These are phyloP conservation scores for Mustela nigripes DNA, from an alignment of 2,113 vertebrate genomes.

Conservation along the genomic window DNA sequence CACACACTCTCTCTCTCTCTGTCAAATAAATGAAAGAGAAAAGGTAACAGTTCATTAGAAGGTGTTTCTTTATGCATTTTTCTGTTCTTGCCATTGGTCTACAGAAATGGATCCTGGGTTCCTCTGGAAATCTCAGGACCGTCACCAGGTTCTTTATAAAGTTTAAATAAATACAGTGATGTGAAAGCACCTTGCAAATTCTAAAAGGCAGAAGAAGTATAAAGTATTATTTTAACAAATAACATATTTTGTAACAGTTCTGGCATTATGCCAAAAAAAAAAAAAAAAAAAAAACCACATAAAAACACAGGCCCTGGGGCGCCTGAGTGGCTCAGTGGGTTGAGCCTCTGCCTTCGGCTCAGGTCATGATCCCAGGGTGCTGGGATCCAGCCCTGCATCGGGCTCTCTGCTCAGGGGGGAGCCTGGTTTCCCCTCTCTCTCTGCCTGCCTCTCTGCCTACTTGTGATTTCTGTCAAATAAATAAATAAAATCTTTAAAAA, in stretches of 20 bases:
- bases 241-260: constrained; percentile 46
- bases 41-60: background rate
- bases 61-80: background rate
- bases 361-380: no score
- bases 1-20: background rate
- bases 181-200: background rate
- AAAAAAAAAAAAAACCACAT: constrained; percentile 11
- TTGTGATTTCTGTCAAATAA: constrained; percentile 29
- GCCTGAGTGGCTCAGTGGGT: no score
- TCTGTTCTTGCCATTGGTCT: background rate
- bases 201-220: constrained; percentile 15
- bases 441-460: no score
- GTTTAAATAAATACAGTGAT: constrained; percentile 47
- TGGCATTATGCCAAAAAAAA: constrained; percentile 43
- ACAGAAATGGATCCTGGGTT: background rate
- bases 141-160: background rate
- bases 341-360: no score
- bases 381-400: no score
- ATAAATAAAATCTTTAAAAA: constrained; percentile 20
- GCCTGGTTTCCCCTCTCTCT: no score
- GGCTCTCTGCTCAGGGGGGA: no score
- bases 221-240: constrained; percentile 41
- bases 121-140: constrained; percentile 33
- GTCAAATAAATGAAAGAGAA: background rate
- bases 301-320: background rate